phyloP scores from a whole-genome alignment of 2,797 vertebrate species.

The Poecilia wingei region DNA sequence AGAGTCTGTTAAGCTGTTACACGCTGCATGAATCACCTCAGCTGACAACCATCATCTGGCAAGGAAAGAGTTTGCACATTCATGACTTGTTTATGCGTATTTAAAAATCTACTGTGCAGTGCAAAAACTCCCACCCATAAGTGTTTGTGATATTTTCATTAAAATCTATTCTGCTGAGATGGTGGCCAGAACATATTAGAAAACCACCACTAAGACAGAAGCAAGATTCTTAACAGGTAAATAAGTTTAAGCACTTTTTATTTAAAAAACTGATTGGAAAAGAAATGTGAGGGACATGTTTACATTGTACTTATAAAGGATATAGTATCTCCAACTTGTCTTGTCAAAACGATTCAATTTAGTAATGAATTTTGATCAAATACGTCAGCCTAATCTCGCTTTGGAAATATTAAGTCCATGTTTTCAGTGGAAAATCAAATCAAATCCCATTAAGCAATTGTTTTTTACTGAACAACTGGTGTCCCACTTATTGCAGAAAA shows the following conservation, averaged over 20 bases:
- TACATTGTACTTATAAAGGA: neutral
- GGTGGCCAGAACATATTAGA: neutral
- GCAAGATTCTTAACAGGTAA: neutral
- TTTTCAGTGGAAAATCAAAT: neutral
- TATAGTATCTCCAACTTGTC: neutral
- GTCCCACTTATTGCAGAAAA: neutral
- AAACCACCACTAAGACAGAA: neutral
- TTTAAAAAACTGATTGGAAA: too few species aligned
- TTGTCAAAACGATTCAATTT: slow-evolving; percentile 6
- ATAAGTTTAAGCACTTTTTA: neutral
- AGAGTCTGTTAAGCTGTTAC: slow-evolving; percentile 29
- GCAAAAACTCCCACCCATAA: neutral
- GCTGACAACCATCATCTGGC: slow-evolving; percentile 21
- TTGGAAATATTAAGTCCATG: neutral
- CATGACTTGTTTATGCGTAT: neutral
- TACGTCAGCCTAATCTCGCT: neutral
- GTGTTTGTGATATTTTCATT: neutral
- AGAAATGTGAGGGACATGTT: neutral
- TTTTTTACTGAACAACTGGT: neutral
- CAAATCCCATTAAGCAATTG: neutral
- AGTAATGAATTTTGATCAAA: slow-evolving; percentile 14
- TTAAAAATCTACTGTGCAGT: neutral
- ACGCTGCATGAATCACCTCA: slow-evolving; percentile 25
- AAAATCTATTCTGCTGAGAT: neutral
- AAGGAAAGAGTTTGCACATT: neutral